Evolutionary conservation across 2,113 vertebrate species (phyloP).

Genomic region (Corythornis cristatus): DNA sequence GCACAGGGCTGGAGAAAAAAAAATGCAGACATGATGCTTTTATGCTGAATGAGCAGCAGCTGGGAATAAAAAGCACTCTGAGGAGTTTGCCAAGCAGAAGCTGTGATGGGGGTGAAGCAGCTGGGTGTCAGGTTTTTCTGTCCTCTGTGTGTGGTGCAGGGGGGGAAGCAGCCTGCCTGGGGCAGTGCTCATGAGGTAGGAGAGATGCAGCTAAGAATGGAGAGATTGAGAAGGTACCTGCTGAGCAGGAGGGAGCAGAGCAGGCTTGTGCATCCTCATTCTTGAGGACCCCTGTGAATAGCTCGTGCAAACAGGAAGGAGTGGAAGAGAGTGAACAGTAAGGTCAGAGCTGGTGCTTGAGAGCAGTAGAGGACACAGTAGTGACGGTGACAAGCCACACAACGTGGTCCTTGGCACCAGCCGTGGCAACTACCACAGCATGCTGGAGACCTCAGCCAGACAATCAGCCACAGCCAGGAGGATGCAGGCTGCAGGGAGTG

Average conservation of each 20-base stretch:
- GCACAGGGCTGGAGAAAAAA: too few relatives aligned
- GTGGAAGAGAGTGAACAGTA: background rate
- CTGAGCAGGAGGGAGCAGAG: too few relatives aligned
- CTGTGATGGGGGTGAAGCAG: background rate
- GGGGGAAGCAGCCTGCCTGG: background rate
- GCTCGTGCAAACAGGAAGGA: background rate
- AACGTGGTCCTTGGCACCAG: background rate
- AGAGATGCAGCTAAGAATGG: background rate
- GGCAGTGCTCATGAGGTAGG: accelerated
- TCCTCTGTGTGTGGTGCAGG: accelerated
- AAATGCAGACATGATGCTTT: background rate
- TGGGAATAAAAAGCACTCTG: background rate
- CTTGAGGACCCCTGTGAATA: background rate
- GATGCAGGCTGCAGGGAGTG: background rate
- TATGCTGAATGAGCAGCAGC: background rate
- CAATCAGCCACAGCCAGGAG: too few relatives aligned
- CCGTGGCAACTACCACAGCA: background rate
- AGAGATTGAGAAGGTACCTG: background rate
- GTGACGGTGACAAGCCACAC: background rate
- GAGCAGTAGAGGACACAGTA: background rate
- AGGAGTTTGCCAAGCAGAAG: background rate
- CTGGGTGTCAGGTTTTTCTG: background rate
- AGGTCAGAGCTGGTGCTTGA: background rate
- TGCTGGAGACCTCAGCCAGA: background rate
- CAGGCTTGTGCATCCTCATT: background rate